These are phyloP conservation scores for Psilanteris sp. DNA, from an alignment of 1,140 invertebrate genomes.

Conservation along the genomic window DNA sequence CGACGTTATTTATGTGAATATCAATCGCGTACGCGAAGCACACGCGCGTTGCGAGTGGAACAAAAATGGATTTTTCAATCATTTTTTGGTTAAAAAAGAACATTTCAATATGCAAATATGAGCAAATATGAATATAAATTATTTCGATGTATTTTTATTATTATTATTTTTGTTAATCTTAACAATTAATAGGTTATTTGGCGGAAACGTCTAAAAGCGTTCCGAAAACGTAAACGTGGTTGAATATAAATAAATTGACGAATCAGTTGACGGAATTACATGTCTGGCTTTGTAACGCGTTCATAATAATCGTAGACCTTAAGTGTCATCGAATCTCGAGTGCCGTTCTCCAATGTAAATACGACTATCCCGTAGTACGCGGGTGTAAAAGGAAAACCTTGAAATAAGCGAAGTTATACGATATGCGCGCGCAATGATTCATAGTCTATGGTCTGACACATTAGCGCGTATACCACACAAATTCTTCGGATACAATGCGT, in stretches of 20 bases:
- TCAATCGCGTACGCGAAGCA: too few relatives aligned
- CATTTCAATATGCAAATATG: too few relatives aligned
- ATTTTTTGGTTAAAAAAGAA: too few relatives aligned
- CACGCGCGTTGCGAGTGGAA: too few relatives aligned
- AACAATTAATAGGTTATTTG: too few relatives aligned
- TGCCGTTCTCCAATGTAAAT: slow-evolving; percentile 34
- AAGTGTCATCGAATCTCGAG: slow-evolving; percentile 24
- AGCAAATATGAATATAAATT: too few relatives aligned
- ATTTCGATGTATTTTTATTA: too few relatives aligned
- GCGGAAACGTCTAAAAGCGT: too few relatives aligned
- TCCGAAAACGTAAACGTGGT: not conserved
- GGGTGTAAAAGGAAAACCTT: slow-evolving; percentile 63
- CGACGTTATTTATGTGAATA: too few relatives aligned
- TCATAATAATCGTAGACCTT: slow-evolving; percentile 15
- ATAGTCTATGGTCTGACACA: slow-evolving; percentile 67
- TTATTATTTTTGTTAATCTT: too few relatives aligned
- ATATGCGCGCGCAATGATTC: slow-evolving; percentile 67
- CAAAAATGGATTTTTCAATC: too few relatives aligned
- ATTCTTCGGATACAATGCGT: slow-evolving; percentile 29
- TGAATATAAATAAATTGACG: slow-evolving; percentile 11
- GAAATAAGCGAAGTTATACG: slow-evolving; percentile 65
- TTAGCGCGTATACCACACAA: slow-evolving; percentile 42
- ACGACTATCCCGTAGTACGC: slow-evolving; percentile 16
- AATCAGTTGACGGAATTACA: not conserved
- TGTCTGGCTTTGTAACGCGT: not conserved